Conservation (phyloP, 2,888 invertebrate genomes). For the Drosophila subquinaria region DNA sequence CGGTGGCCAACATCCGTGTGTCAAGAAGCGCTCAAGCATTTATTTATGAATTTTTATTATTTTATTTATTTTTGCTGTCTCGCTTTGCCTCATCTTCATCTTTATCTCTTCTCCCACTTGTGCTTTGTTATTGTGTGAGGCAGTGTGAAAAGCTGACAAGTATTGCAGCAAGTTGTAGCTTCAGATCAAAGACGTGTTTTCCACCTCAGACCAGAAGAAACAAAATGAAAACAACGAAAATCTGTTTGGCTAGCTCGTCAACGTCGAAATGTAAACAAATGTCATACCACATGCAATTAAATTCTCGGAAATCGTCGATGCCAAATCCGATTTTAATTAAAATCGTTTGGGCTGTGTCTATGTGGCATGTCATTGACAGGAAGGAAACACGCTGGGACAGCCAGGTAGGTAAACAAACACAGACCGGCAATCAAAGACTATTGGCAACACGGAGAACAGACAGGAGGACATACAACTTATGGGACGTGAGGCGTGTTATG, state of each 20-base stretch:
- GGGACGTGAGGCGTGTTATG: too few species aligned
- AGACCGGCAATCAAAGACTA: conserved; percentile 24
- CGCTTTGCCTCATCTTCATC: conserved; percentile 3
- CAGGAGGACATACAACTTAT: not conserved
- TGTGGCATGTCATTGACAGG: conserved; percentile 67
- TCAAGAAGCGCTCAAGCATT: conserved; percentile 72
- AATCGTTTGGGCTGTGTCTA: conserved; percentile 62
- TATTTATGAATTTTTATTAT: conserved; percentile 80
- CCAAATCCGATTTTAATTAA: conserved; percentile 81
- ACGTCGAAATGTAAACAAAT: conserved; percentile 69
- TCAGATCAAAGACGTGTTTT: conserved; percentile 63
- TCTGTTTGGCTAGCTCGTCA: conserved; percentile 14
- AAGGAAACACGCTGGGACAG: conserved; percentile 63
- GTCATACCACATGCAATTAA: conserved; percentile 73
- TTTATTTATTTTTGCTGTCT: conserved; percentile 35
- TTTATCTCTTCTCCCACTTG: not conserved
- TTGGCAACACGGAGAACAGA: not conserved
- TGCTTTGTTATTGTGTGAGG: conserved; percentile 8
- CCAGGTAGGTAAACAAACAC: conserved; percentile 55
- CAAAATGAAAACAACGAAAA: not conserved
- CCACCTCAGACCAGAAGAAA: conserved; percentile 3
- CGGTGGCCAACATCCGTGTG: conserved; percentile 73
- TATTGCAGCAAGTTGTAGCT: conserved; percentile 41
- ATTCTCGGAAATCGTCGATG: conserved; percentile 75
- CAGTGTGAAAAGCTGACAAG: conserved; percentile 52